These are phyloP conservation scores for Prochilodus magdalenae DNA, from an alignment of 2,113 vertebrate genomes.

Conservation along the genomic window DNA sequence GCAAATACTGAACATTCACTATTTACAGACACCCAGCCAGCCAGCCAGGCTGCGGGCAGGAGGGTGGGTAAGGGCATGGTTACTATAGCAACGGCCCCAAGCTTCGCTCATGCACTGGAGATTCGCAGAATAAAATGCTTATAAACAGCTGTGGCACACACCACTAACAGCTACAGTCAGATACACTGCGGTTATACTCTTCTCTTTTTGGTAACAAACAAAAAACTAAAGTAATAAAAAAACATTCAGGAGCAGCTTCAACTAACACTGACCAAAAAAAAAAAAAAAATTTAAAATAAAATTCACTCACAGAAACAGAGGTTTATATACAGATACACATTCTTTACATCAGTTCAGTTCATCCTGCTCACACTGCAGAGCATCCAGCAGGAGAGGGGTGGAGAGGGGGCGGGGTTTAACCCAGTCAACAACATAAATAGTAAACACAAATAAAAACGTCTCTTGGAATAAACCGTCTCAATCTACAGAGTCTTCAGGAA, in stretches of 20 bases:
- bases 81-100: constrained; percentile 81
- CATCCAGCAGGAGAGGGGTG: neutral
- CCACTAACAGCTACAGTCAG: constrained; percentile 82
- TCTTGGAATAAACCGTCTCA: neutral
- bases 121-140: constrained; percentile 81
- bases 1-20: constrained; percentile 93
- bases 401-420: neutral
- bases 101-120: constrained; percentile 93
- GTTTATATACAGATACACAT: constrained; percentile 94
- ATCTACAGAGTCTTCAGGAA: constrained; percentile 70
- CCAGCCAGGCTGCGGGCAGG: constrained; percentile 79
- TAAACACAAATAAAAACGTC: constrained; percentile 42
- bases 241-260: constrained; percentile 79
- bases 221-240: constrained; percentile 72
- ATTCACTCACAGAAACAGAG: constrained; percentile 77
- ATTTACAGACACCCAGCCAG: constrained; percentile 87
- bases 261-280: constrained; percentile 83
- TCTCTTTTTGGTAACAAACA: constrained; percentile 71
- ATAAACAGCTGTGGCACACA: constrained; percentile 90
- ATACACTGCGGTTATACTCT: constrained; percentile 68
- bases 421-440: neutral
- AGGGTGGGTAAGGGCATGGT: constrained; percentile 74
- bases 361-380: constrained; percentile 18
- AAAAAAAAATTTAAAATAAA: constrained; percentile 73
- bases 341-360: constrained; percentile 86